Base-by-base conservation (phyloP, 2,797 vertebrate genomes). In the Peromyscus nudipes region DNA sequence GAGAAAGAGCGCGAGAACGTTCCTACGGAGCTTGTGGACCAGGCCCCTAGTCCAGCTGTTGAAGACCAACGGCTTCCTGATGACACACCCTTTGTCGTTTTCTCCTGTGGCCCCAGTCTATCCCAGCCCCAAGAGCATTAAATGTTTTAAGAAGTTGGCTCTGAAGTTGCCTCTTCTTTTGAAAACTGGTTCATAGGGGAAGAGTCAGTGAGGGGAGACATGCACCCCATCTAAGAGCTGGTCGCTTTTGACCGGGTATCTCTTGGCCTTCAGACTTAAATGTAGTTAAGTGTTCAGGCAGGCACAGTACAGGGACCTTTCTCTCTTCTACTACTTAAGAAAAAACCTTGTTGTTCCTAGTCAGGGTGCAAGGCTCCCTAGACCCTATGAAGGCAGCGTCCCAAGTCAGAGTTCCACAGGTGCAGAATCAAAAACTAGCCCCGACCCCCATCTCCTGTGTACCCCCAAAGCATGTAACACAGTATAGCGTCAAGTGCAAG, bases 71-170 rank as follows among this genome's bases (percentile, higher is more conserved):
- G 25, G 40, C 75, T 96, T 96, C 60, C 40, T 86, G 19, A 88
- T 77, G 57, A 49, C 0, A 2, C 77, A 80, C 23, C 69, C 71
- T 23, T 57, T 37, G 52, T 55, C 9, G 3, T 71, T 83, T 69
- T 9, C 31, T 55, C 31, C 31, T 14, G 2, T 0, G 34, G 25
- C 69, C 60, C 86, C 76, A 14, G 34, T 84, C 77, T 21, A 25
- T 0, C 49, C 52, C 60, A 34, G 34, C 40, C 62, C 71, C 57
- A 31, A 96, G 90, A 82, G 37, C 75, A 97, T 93, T 97, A 96
- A 96, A 97, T 67, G 62, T 49, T 91, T 0, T 73, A 29, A 94
- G 81, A 93, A 81, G 27, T 91, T 89, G 92, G 6, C 92, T 86
- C 29, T 46, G 31, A 84, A 89, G 13, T 89, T 92, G 17, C 79